Conservation (phyloP, 2,113 vertebrate species). For the Hippocampus mohnikei region DNA sequence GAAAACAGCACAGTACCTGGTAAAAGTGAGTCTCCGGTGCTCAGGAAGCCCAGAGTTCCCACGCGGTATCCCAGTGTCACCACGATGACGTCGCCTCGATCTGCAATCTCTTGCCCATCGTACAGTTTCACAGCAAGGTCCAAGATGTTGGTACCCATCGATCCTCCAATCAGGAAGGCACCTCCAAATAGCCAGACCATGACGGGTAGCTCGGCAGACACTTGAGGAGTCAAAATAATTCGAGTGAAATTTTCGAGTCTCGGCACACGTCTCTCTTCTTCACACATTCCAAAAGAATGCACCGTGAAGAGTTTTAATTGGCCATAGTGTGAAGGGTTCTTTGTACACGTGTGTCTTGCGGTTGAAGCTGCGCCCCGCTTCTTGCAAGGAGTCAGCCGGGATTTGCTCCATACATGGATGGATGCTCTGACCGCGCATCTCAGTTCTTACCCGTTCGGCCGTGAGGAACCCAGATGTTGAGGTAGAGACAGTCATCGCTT, state of each 20-base stretch:
- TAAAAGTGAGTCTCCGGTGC: constrained; percentile 79
- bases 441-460: constrained; percentile 43
- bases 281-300: too few species aligned
- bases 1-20: constrained; percentile 66
- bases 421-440: too few species aligned
- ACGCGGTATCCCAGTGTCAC: constrained; percentile 88
- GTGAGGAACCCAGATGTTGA: constrained; percentile 95
- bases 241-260: background rate
- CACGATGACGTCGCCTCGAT: constrained; percentile 85
- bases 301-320: too few species aligned
- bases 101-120: constrained; percentile 81
- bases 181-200: constrained; percentile 92
- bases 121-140: constrained; percentile 79
- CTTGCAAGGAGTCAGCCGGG: too few species aligned
- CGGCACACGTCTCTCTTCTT: background rate
- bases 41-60: constrained; percentile 89
- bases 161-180: constrained; percentile 76
- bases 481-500: constrained; percentile 86
- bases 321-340: background rate
- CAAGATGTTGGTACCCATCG: constrained; percentile 80
- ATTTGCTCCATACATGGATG: too few species aligned
- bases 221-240: constrained; percentile 51
- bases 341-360: too few species aligned
- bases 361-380: too few species aligned
- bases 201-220: constrained; percentile 81